phyloP scores from a whole-genome alignment of 2,888 invertebrate species.

The Gasteruption jaculator region DNA sequence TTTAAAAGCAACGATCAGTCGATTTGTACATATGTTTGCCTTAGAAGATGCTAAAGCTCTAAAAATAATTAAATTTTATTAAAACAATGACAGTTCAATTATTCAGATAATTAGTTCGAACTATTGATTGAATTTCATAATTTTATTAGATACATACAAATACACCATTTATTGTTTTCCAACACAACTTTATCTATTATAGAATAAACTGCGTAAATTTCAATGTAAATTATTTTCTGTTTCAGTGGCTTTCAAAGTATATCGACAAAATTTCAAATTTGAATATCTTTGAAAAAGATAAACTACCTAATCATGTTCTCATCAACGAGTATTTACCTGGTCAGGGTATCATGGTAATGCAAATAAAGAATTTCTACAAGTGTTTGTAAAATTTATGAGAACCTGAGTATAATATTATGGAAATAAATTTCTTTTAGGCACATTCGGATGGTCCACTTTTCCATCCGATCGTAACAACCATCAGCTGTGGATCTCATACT shows the following conservation, averaged over 20 bases:
- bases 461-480: conserved; percentile 86
- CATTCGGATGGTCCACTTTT: conserved; percentile 95
- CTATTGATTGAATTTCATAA: not conserved
- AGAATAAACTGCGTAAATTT: not conserved
- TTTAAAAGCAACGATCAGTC: not conserved
- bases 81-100: no score
- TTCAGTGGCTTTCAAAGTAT: conserved; percentile 71
- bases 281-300: conserved; percentile 66
- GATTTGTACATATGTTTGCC: no score
- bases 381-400: no score
- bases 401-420: conserved; percentile 5
- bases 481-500: conserved; percentile 87
- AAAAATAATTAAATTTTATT: no score
- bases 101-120: not conserved
- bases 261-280: conserved; percentile 67
- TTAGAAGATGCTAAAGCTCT: no score
- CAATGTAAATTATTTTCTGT: no score
- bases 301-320: conserved; percentile 82
- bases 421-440: conserved; percentile 55
- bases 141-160: not conserved
- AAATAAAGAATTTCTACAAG: conserved; percentile 4
- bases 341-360: conserved; percentile 93
- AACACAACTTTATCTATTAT: not conserved
- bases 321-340: conserved; percentile 92
- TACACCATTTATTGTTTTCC: not conserved